Percentiles rank a stretch among this genome's conserved stretches.
phyloP scores from a whole-genome alignment of 2,113 vertebrate genomes.

The Petaurus breviceps region DNA sequence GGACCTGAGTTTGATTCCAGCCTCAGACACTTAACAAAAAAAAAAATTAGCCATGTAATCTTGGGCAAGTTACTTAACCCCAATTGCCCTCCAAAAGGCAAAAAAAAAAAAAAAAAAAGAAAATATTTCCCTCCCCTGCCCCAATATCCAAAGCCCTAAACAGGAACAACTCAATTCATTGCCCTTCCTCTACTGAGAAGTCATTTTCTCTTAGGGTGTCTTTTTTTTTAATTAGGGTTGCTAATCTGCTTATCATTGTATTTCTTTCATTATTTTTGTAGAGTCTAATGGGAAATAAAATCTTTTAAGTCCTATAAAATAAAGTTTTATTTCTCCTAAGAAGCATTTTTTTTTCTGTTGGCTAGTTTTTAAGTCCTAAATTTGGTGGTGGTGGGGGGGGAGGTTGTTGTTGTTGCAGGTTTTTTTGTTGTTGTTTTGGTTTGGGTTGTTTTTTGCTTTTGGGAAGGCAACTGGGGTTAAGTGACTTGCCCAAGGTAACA shows the following conservation, averaged over 20 bases:
- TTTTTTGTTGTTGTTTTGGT: too few relatives aligned
- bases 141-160: constrained; percentile 1
- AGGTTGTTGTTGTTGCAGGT: too few relatives aligned
- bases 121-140: background rate
- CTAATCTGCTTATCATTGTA: constrained; percentile 6
- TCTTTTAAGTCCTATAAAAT: background rate
- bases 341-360: constrained; percentile 9
- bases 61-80: too few relatives aligned
- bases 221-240: constrained; percentile 9
- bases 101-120: too few relatives aligned
- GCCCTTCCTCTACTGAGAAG: background rate
- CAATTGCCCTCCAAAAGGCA: too few relatives aligned
- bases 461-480: too few relatives aligned
- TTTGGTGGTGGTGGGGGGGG: too few relatives aligned
- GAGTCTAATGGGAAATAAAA: constrained; percentile 8
- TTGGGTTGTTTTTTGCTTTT: too few relatives aligned
- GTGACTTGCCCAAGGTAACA: too few relatives aligned
- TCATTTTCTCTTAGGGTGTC: background rate
- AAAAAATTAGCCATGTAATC: too few relatives aligned
- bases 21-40: too few relatives aligned
- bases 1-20: too few relatives aligned
- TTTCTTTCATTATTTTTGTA: constrained; percentile 19
- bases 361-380: constrained; percentile 33
- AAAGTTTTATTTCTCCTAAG: background rate
- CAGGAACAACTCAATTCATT: background rate